phyloP scores from a whole-genome alignment of 2,113 vertebrate genomes.

The Pholis gunnellus region DNA sequence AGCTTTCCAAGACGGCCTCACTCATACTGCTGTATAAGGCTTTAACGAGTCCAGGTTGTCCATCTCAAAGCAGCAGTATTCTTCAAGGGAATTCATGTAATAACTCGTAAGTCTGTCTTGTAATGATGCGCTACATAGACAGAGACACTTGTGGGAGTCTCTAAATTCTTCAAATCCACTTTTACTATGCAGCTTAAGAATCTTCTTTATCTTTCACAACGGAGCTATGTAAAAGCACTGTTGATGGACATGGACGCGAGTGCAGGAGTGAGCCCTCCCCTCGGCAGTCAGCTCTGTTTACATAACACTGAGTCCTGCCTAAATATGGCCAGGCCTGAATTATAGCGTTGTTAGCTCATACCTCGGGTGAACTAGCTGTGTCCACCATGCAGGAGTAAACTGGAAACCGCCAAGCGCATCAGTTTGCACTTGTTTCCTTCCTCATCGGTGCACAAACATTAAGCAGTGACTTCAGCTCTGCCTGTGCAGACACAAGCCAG shows the following conservation, averaged over 20 bases:
- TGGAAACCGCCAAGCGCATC: background rate
- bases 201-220: constrained; percentile 28
- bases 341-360: constrained; percentile 55
- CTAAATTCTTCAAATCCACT: constrained; percentile 8
- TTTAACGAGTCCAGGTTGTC: constrained; percentile 31
- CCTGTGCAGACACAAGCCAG: constrained; percentile 54
- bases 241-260: constrained; percentile 75
- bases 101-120: background rate
- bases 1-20: constrained; percentile 42
- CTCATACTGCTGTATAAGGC: constrained; percentile 61
- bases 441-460: constrained; percentile 60
- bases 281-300: constrained; percentile 76
- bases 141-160: constrained; percentile 4
- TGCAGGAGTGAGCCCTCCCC: constrained; percentile 67
- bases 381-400: constrained; percentile 45
- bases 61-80: constrained; percentile 49
- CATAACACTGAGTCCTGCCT: constrained; percentile 78
- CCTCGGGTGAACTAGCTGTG: constrained; percentile 40
- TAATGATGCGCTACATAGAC: constrained; percentile 15
- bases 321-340: constrained; percentile 83
- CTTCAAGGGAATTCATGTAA: constrained; percentile 10
- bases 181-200: constrained; percentile 6
- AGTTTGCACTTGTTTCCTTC: constrained; percentile 62
- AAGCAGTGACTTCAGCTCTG: constrained; percentile 44
- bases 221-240: constrained; percentile 38